A percentile compares a stretch with the other conserved stretches of the same genome.
phyloP scores from a whole-genome alignment of 2,797 vertebrate species.

The Peromyscus eremicus region DNA sequence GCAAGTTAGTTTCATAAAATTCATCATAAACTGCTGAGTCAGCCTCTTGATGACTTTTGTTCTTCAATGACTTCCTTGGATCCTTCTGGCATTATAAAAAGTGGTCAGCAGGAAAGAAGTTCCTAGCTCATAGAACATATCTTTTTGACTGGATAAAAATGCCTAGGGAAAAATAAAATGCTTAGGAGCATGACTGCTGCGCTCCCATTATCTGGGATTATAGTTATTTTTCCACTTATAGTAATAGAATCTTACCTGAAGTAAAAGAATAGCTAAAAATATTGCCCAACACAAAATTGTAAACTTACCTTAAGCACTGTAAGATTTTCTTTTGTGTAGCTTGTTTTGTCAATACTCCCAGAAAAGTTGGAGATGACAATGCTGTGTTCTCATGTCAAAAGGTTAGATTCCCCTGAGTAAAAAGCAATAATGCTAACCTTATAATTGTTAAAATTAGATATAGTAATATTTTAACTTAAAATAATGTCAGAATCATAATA shows the following conservation, averaged over 20 bases:
- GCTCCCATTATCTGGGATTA: not conserved
- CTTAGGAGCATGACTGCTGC: not conserved
- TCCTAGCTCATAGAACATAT: too few relatives aligned
- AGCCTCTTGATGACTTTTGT: not conserved
- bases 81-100: too few relatives aligned
- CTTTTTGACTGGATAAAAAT: not conserved
- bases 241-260: too few relatives aligned
- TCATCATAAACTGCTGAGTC: not conserved
- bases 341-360: not conserved
- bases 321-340: not conserved
- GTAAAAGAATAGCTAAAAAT: not conserved
- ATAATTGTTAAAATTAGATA: not conserved
- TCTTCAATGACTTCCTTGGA: too few relatives aligned
- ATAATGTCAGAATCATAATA: not conserved
- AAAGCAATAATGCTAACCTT: not conserved
- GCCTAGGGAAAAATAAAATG: too few relatives aligned
- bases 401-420: too few relatives aligned
- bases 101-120: not conserved
- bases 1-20: not conserved
- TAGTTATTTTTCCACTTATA: not conserved
- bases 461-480: not conserved
- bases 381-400: not conserved
- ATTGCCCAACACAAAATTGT: too few relatives aligned
- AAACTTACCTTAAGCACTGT: not conserved
- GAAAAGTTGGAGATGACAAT: not conserved